Base-by-base conservation (phyloP, 1,140 invertebrate species). In the Drosophila busckii region DNA sequence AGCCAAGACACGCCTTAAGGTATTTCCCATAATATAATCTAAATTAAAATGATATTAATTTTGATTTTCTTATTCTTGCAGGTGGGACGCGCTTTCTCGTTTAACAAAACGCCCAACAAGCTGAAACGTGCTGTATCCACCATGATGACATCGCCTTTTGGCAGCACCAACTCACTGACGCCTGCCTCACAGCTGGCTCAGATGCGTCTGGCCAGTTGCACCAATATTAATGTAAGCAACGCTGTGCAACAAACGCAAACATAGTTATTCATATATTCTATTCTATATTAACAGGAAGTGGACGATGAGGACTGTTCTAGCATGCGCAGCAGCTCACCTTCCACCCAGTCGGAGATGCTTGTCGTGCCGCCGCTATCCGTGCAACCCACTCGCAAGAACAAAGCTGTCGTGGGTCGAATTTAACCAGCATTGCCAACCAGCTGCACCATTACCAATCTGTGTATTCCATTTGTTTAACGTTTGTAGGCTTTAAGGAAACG, bases 61-160 rank as follows among this genome's bases (percentile, higher is more conserved):
- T 15, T 16, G 4, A 22, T 34, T 26, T 37, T 6, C 29, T 3
- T 5, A 23, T 9, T 28, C 15, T 2, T 12, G 9, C 41, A 91
- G 90, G 90, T 98, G 12, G 95, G 95, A 34, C 90, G 96, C 64
- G 96, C 96, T 44, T 94, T 98, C 76, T 97, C 96, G 42, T 96
- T 98, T 87, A 97, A 96, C 88, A 96, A 96, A 88, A 98, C 96
- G 3, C 96, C 96, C 12, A 95, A 93, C 38, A 97, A 96, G 88
- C 86, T 98, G 64, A 98, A 97, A 88, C 90, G 96, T 40, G 96
- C 97, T 2, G 94, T 98, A 82, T 97, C 96, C 6, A 96, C 95
- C n/a, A 94, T 96, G 90, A 96, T 97, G 93, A 90, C 90, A 48
- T 96, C 95, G 64, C 95, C 95, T 2, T 95, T 95, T 88, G 93